Base-by-base conservation (phyloP, 2,888 invertebrate genomes). In the Erpobdella octoculata region DNA sequence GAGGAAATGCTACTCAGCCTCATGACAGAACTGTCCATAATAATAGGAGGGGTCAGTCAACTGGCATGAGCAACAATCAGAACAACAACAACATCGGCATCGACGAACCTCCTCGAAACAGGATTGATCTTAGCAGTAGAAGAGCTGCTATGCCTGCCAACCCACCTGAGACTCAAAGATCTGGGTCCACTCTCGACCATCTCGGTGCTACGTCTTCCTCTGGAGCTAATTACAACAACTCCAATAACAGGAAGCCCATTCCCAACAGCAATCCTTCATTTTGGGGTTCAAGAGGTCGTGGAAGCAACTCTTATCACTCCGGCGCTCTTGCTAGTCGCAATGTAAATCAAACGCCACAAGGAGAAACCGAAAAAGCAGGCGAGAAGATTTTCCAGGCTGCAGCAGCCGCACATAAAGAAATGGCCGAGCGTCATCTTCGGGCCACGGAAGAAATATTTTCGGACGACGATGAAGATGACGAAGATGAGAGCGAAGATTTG, bases 391-490 rank as follows among this genome's bases (percentile, higher is more conserved):
- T 81, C 77, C 75, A 78, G 33, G 76, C 78, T 64, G 79, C 78
- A 8, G 78, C 79, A 62, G 76, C 69, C 9, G 76, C 77, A 64
- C 78, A 79, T 67, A 77, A 79, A 73, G 78, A 79, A 73, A 76
- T 80, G 6, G 80, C 78, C 70, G 76, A 78, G 71, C 77, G 77
- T 28, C 79, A 79, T 64, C 75, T 81, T 31, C 71, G 75, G 38
- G 73, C 41, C 2, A n/a, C 74, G 53, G 78, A 75, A 35, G 74
- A 75, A 6, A 74, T 76, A 2, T 74, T 76, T 38, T 71, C 78
- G 3, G 79, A 78, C 46, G 80, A 80, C 61, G 80, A 80, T 59
- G 79, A 79, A 37, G 78, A 80, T 37, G 78, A 81, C 71, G 80
- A 78, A 65, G 78, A 77, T 59, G 59, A 46, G 74, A 76, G 70